Conservation (phyloP, 2,797 vertebrate genomes). For the Poeciliopsis gracilis region DNA sequence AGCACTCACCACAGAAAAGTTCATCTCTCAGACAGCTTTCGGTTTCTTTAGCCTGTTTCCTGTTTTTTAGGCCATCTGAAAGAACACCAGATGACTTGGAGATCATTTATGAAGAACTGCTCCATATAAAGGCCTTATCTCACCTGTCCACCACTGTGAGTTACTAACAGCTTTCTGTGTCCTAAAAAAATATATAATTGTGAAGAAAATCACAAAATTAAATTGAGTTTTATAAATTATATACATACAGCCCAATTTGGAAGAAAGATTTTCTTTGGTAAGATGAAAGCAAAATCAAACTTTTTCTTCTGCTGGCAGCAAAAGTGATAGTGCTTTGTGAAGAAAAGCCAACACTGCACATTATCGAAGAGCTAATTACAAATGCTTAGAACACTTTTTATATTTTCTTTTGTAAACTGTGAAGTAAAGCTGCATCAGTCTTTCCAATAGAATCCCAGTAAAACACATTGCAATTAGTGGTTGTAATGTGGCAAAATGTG, state of each 20-base stretch:
- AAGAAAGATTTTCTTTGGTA: neutral
- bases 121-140: slow-evolving; percentile 98
- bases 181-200: neutral
- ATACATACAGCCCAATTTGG: neutral
- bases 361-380: neutral
- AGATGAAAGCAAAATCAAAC: neutral
- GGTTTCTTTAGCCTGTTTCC: slow-evolving; percentile 20
- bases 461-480: neutral
- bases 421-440: neutral
- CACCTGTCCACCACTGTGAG: slow-evolving; percentile 97
- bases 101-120: slow-evolving; percentile 96
- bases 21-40: slow-evolving; percentile 8
- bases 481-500: neutral
- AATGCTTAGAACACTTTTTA: neutral
- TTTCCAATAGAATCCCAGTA: neutral
- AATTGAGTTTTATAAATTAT: neutral
- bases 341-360: too few species aligned
- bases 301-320: neutral
- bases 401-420: neutral
- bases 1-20: slow-evolving; percentile 14
- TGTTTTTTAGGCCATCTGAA: slow-evolving; percentile 87
- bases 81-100: slow-evolving; percentile 94
- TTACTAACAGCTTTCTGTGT: slow-evolving; percentile 16
- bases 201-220: neutral
- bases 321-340: too few species aligned